These are phyloP conservation scores for Zaprionus ornatus DNA, from an alignment of 1,140 invertebrate genomes.

Conservation along the genomic window DNA sequence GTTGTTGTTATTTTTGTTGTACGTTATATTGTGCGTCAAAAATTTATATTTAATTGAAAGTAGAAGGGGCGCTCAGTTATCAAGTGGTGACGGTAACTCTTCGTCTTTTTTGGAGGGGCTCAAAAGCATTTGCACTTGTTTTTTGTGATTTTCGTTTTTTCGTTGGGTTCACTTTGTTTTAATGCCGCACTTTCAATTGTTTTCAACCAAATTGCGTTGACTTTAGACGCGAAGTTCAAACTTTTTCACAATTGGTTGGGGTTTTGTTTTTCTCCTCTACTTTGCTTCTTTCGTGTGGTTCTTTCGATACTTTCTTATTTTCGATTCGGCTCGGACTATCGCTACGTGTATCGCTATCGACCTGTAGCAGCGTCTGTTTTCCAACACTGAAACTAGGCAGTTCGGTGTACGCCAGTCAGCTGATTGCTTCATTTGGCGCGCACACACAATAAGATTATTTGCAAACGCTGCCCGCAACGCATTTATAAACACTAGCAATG, in stretches of 20 bases:
- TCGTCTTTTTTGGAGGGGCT: not conserved
- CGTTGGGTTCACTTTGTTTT: slow-evolving; percentile 18
- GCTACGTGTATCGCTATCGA: slow-evolving; percentile 19
- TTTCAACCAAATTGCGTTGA: slow-evolving; percentile 11
- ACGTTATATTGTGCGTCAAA: slow-evolving; percentile 34
- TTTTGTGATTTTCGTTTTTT: not conserved
- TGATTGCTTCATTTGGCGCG: slow-evolving; percentile 31
- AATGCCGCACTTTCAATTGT: slow-evolving; percentile 20
- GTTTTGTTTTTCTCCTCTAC: slow-evolving; percentile 63
- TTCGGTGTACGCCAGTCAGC: slow-evolving; percentile 10
- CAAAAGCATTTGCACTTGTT: slow-evolving; percentile 22
- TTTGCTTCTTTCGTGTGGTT: slow-evolving; percentile 46
- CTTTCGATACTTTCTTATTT: slow-evolving; percentile 32
- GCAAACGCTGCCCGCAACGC: not conserved
- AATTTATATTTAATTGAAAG: slow-evolving; percentile 46
- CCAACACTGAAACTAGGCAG: slow-evolving; percentile 11
- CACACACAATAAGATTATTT: not conserved
- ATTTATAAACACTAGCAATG: not conserved
- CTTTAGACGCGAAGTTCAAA: slow-evolving; percentile 59
- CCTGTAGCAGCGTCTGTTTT: not conserved
- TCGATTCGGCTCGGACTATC: not conserved
- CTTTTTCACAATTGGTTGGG: slow-evolving; percentile 60
- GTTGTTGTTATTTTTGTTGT: slow-evolving; percentile 19
- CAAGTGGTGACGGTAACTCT: slow-evolving; percentile 50
- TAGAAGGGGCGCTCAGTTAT: slow-evolving; percentile 10